Conservation (phyloP, 1,140 invertebrate genomes). For the Drosophila willistoni region DNA sequence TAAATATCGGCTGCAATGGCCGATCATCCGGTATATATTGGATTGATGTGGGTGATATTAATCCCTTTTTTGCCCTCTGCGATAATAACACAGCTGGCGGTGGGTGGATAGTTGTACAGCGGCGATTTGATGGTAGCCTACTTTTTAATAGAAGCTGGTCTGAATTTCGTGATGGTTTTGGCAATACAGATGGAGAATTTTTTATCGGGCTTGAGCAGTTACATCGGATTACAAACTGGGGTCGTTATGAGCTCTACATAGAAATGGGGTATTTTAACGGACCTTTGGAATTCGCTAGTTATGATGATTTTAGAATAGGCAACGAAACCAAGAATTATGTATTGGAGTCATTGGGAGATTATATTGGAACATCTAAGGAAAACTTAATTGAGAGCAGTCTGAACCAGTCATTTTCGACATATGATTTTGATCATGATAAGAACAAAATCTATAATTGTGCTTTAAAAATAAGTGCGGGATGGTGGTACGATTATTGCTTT, state of each 20-base stretch:
- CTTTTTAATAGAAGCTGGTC: conserved; percentile 20
- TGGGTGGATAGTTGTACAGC: background rate
- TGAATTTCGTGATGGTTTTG: conserved; percentile 10
- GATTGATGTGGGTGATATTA: no score
- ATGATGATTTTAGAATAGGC: conserved; percentile 5
- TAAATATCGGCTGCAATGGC: no score
- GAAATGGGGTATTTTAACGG: background rate
- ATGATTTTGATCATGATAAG: background rate
- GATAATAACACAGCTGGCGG: background rate
- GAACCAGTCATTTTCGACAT: background rate
- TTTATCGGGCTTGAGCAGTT: conserved; percentile 10
- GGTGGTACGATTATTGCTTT: no score
- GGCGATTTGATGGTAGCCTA: background rate
- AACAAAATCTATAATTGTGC: no score
- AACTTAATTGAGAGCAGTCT: background rate
- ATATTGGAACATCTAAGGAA: background rate
- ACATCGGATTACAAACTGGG: background rate
- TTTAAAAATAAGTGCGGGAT: no score
- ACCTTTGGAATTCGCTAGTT: background rate
- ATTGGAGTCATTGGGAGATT: background rate
- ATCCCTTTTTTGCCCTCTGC: no score
- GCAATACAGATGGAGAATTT: background rate
- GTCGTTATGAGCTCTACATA: conserved; percentile 12
- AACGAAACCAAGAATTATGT: background rate
- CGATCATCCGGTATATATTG: no score